Conservation (phyloP, 2,113 vertebrate genomes). For the Clarias batrachus region DNA sequence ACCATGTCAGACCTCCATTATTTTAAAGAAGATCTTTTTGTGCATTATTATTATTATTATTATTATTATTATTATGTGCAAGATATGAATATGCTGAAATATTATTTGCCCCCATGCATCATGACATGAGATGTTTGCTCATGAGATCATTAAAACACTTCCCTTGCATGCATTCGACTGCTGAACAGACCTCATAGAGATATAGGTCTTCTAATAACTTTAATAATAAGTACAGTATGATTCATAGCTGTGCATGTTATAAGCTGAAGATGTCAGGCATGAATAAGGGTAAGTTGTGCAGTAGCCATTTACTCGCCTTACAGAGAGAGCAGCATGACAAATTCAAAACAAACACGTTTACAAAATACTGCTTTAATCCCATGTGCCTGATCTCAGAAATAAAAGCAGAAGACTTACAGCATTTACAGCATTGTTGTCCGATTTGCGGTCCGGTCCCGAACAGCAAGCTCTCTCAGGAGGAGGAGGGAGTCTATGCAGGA, state of each 20-base stretch:
- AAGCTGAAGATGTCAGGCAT: neutral
- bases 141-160: neutral
- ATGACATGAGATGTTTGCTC: too few species aligned
- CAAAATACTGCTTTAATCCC: neutral
- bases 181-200: neutral
- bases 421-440: conserved; percentile 62
- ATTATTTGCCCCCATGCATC: neutral
- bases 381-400: neutral
- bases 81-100: neutral
- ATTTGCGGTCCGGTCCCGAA: conserved; percentile 51
- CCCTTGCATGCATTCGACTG: neutral
- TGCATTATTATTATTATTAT: neutral
- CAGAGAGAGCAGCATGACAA: neutral
- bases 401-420: conserved; percentile 65
- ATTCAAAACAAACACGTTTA: neutral
- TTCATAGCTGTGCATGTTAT: neutral
- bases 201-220: neutral
- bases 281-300: neutral
- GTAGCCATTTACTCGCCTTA: neutral
- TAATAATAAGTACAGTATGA: neutral
- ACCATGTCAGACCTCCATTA: neutral
- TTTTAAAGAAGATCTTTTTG: neutral
- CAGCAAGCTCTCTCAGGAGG: conserved; percentile 16
- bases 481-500: neutral
- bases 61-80: neutral